Evolutionary conservation across 2,113 vertebrate genomes (phyloP).

Genomic region (Panurus biarmicus): DNA sequence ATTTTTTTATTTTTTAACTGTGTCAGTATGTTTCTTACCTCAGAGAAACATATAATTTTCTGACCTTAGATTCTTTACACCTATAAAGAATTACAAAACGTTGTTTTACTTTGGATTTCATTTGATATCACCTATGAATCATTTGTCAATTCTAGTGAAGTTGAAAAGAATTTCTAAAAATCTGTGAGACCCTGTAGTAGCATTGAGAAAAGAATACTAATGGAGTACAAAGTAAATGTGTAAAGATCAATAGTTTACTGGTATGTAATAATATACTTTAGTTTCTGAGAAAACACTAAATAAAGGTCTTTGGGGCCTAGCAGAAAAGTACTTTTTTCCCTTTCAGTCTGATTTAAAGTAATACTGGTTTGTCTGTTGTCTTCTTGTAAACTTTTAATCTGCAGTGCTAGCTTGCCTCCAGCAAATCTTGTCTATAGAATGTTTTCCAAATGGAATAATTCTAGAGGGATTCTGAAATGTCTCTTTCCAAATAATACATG

Average conservation of each 20-base stretch:
- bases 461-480: constrained; percentile 63
- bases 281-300: background rate
- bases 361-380: constrained; percentile 46
- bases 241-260: background rate
- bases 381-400: constrained; percentile 67
- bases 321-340: background rate
- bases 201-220: background rate
- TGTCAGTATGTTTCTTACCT: background rate
- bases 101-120: background rate
- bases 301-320: background rate
- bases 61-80: background rate
- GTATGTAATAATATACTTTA: background rate
- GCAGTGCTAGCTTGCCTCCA: constrained; percentile 61
- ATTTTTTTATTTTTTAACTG: background rate
- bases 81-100: background rate
- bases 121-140: background rate
- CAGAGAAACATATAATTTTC: background rate
- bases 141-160: background rate
- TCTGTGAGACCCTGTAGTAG: background rate
- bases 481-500: constrained; percentile 62
- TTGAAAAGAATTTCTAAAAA: background rate
- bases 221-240: background rate
- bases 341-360: constrained; percentile 49
- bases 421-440: constrained; percentile 70
- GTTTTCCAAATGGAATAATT: constrained; percentile 66